phyloP scores from a whole-genome alignment of 2,888 invertebrate species.

The Melanostoma mellinum region DNA sequence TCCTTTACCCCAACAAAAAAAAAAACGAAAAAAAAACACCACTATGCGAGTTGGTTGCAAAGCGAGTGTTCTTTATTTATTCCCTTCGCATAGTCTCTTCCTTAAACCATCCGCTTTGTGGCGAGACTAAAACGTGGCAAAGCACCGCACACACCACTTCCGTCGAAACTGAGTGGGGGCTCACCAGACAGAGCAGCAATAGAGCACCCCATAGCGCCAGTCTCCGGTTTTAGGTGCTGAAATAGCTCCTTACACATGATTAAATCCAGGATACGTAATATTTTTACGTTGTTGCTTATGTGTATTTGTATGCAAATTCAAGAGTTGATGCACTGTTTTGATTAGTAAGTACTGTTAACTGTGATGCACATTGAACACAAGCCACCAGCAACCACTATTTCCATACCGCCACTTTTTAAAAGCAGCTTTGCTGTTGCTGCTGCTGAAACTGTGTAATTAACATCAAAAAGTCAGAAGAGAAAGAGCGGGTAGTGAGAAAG shows the following conservation, averaged over 20 bases:
- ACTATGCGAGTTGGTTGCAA: neutral
- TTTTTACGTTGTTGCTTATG: slow-evolving; percentile 9
- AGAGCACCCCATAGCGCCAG: neutral
- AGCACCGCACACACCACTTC: slow-evolving; percentile 23
- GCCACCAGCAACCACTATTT: slow-evolving; percentile 1
- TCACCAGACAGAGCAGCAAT: neutral
- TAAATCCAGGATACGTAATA: slow-evolving; percentile 56
- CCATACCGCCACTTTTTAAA: slow-evolving; percentile 14
- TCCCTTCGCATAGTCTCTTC: slow-evolving; percentile 35
- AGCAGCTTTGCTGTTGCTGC: slow-evolving; percentile 6
- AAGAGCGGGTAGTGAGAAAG: neutral
- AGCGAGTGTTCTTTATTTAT: slow-evolving; percentile 54
- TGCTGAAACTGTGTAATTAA: slow-evolving; percentile 43
- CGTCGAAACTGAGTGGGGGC: slow-evolving; percentile 1
- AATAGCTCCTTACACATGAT: slow-evolving; percentile 65
- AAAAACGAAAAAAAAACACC: neutral
- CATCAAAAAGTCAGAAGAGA: slow-evolving; percentile 29
- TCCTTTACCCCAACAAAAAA: neutral
- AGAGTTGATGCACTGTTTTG: slow-evolving; percentile 54
- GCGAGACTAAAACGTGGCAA: slow-evolving; percentile 34
- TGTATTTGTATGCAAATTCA: slow-evolving; percentile 59
- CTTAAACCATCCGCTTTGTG: slow-evolving; percentile 35
- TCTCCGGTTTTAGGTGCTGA: slow-evolving; percentile 48
- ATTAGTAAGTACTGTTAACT: slow-evolving; percentile 51
- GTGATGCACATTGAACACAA: neutral